phyloP scores from a whole-genome alignment of 2,888 invertebrate species.

The Aromia moschata region DNA sequence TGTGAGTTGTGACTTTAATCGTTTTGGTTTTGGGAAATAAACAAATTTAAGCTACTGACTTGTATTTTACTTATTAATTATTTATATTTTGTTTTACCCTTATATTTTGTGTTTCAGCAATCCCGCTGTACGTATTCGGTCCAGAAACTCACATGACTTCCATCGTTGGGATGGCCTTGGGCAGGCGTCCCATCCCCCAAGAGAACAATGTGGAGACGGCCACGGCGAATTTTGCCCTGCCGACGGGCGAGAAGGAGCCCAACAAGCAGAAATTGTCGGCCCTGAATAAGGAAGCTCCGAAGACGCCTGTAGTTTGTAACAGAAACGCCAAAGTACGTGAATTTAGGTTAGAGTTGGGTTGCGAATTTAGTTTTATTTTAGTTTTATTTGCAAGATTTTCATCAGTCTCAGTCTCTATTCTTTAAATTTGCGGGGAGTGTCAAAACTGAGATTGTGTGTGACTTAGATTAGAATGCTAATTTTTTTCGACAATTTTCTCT shows the following conservation, averaged over 20 bases:
- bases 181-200: constrained; percentile 83
- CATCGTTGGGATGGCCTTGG: constrained; percentile 98
- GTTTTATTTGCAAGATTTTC: no score
- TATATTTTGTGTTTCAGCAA: constrained; percentile 79
- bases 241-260: constrained; percentile 68
- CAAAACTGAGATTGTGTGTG: no score
- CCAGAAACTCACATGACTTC: constrained; percentile 99
- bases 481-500: no score
- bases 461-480: no score
- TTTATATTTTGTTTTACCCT: no score
- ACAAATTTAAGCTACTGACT: no score
- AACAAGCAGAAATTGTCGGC: constrained; percentile 58
- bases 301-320: constrained; percentile 10
- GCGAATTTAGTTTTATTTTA: no score
- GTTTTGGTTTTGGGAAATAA: no score
- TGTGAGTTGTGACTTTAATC: constrained; percentile 76
- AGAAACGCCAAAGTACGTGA: constrained; percentile 37
- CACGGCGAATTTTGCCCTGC: constrained; percentile 89
- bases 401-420: constrained; percentile 2
- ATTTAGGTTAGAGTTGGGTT: no score
- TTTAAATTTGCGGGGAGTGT: neutral
- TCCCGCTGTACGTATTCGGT: constrained; percentile 96
- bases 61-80: no score
- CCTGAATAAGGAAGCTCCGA: constrained; percentile 16
- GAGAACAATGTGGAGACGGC: constrained; percentile 74